Evolutionary conservation across 2,888 invertebrate species (phyloP).

Genomic region (Rhorus exstirpatorius): DNA sequence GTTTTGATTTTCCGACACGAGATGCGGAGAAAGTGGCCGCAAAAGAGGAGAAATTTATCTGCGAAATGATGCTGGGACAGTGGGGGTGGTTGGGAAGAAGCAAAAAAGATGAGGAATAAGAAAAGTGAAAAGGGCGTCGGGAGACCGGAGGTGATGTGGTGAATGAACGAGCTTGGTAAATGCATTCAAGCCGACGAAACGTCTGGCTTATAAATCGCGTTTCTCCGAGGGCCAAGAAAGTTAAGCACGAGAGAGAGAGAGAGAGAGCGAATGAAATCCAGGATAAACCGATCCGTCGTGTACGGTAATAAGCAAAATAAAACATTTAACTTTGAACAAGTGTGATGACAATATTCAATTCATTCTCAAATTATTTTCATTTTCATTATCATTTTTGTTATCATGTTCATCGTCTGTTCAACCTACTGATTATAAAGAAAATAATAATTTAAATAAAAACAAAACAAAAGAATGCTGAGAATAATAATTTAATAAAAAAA

Average conservation of each 20-base stretch:
- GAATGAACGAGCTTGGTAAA: constrained; percentile 68
- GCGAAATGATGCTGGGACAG: constrained; percentile 78
- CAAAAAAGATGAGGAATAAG: constrained; percentile 59
- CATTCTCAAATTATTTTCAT: background rate
- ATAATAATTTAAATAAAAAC: too few species aligned
- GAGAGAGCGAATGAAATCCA: constrained; percentile 19
- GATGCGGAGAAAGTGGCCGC: constrained; percentile 71
- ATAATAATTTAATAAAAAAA: too few species aligned
- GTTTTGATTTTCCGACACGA: constrained; percentile 55
- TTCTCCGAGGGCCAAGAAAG: constrained; percentile 70
- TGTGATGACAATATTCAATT: constrained; percentile 23
- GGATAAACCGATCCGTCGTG: constrained; percentile 36
- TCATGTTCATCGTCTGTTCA: too few species aligned
- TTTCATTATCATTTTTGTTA: too few species aligned
- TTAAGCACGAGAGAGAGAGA: constrained; percentile 41
- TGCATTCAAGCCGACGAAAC: constrained; percentile 76
- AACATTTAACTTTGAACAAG: constrained; percentile 16
- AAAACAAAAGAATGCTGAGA: too few species aligned
- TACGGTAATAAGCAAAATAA: constrained; percentile 28
- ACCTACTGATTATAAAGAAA: too few species aligned
- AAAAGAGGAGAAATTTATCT: constrained; percentile 79
- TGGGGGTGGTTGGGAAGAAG: constrained; percentile 41
- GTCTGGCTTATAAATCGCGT: constrained; percentile 80
- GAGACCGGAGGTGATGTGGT: constrained; percentile 58
- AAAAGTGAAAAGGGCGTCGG: constrained; percentile 67